Evolutionary conservation across 1,140 invertebrate genomes (phyloP).

Genomic region (Latrodectus geometricus): DNA sequence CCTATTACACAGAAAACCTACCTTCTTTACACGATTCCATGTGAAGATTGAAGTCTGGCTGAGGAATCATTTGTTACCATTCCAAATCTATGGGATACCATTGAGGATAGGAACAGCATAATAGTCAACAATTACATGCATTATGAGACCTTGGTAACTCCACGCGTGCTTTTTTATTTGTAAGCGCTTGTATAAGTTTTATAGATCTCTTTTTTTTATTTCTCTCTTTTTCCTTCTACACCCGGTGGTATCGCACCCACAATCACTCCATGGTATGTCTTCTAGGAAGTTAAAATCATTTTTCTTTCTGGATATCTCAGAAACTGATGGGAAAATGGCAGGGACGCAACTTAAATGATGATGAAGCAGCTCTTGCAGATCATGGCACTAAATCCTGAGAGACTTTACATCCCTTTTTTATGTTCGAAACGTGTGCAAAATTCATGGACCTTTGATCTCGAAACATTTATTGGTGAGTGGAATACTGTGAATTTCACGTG

Average conservation of each 20-base stretch:
- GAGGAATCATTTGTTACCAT: slow-evolving; percentile 45
- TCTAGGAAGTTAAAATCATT: slow-evolving; percentile 51
- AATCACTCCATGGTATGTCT: slow-evolving; percentile 26
- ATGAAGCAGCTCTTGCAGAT: slow-evolving; percentile 28
- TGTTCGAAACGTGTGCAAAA: slow-evolving; percentile 24
- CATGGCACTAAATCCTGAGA: slow-evolving; percentile 33
- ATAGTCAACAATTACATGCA: slow-evolving; percentile 58
- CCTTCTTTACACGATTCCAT: slow-evolving; percentile 48
- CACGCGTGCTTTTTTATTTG: slow-evolving; percentile 27
- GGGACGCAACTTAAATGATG: slow-evolving; percentile 40
- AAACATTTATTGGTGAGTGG: not conserved
- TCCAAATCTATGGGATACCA: not conserved
- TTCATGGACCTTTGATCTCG: slow-evolving; percentile 14
- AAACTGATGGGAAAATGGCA: slow-evolving; percentile 47
- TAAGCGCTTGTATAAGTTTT: slow-evolving; percentile 8
- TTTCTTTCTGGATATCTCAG: slow-evolving; percentile 24
- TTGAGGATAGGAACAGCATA: slow-evolving; percentile 50
- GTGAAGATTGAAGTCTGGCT: slow-evolving; percentile 9
- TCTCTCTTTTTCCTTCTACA: not conserved
- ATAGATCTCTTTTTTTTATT: not conserved
- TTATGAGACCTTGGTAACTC: slow-evolving; percentile 50
- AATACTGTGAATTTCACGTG: not conserved
- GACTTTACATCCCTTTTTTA: slow-evolving; percentile 5
- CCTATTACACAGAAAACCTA: slow-evolving; percentile 52
- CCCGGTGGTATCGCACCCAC: slow-evolving; percentile 48